A percentile compares a stretch with the other conserved stretches of the same genome.
These are phyloP conservation scores for Drosophila grimshawi DNA, from an alignment of 1,140 invertebrate species.

Conservation along the genomic window DNA sequence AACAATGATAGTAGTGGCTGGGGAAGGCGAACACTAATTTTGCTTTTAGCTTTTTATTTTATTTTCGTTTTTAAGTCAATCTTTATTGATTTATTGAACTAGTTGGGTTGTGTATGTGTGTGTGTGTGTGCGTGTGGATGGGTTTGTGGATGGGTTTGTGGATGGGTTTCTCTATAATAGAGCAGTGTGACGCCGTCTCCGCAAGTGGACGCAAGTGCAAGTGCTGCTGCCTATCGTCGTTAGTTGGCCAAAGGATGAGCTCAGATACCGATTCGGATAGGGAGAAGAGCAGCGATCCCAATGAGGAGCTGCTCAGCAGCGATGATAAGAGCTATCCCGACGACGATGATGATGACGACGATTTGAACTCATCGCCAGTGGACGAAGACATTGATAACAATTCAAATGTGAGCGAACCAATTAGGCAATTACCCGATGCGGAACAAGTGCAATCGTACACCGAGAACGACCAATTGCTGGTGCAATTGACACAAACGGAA, in stretches of 20 bases:
- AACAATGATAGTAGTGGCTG: constrained; percentile 34
- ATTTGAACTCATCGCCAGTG: constrained; percentile 54
- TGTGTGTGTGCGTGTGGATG: neutral
- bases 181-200: constrained; percentile 47
- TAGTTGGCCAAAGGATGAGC: constrained; percentile 24
- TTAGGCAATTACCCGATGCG: constrained; percentile 23
- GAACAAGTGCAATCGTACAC: constrained; percentile 19
- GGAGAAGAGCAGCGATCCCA: constrained; percentile 76
- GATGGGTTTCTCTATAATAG: constrained; percentile 36
- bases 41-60: constrained; percentile 12
- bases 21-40: constrained; percentile 17
- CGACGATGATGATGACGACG: constrained; percentile 51
- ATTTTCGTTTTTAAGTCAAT: constrained; percentile 54
- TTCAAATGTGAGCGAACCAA: constrained; percentile 21
- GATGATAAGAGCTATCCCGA: constrained; percentile 73
- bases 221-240: constrained; percentile 12
- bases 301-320: constrained; percentile 68
- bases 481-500: constrained; percentile 52
- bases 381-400: constrained; percentile 21
- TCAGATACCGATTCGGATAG: constrained; percentile 62
- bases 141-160: constrained; percentile 1
- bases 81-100: constrained; percentile 75
- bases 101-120: neutral
- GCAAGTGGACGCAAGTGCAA: constrained; percentile 5
- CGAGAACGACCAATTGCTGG: constrained; percentile 17